Conservation (phyloP, 2,888 invertebrate species). For the Nipponacmea schrenckii region DNA sequence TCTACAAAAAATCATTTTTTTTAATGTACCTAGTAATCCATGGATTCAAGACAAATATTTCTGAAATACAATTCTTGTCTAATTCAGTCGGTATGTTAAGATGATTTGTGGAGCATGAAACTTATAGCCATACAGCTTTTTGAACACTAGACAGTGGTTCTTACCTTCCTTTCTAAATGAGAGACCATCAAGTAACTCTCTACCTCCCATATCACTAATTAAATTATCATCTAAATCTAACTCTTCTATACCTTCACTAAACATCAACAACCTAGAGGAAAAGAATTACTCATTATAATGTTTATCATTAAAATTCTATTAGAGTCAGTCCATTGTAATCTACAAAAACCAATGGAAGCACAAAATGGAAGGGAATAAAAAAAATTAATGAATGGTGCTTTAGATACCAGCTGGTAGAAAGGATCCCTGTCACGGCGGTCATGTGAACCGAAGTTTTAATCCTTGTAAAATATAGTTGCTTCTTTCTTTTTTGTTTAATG, state of each 20-base stretch:
- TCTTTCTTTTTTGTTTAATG: too few relatives aligned
- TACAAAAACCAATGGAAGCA: too few relatives aligned
- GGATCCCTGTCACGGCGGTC: too few relatives aligned
- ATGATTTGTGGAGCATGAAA: not conserved
- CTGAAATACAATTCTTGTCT: not conserved
- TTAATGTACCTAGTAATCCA: too few relatives aligned
- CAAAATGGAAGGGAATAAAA: too few relatives aligned
- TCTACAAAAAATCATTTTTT: conserved; percentile 41
- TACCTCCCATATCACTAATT: conserved; percentile 65
- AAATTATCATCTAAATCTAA: conserved; percentile 65
- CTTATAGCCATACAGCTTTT: not conserved
- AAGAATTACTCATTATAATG: not conserved
- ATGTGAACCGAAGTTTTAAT: too few relatives aligned
- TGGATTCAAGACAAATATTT: not conserved
- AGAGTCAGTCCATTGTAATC: too few relatives aligned
- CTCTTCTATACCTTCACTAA: conserved; percentile 61
- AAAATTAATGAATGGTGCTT: too few relatives aligned
- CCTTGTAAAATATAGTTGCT: too few relatives aligned
- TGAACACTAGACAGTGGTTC: not conserved
- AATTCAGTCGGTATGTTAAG: too few relatives aligned
- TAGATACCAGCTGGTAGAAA: too few relatives aligned
- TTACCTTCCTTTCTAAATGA: conserved; percentile 62
- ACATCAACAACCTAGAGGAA: conserved; percentile 56
- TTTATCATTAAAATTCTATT: too few relatives aligned
- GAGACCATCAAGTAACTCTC: conserved; percentile 60